phyloP scores from a whole-genome alignment of 1,140 invertebrate genomes.

The fruit fly (Drosophila melanogaster) region Release_6_plus_ISO1_MT NT_037436.4:7202001-7202500 shows the following conservation, averaged over 20 bases:
- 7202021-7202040: constrained; percentile 68
- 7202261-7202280: constrained; percentile 37
- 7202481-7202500: no score
- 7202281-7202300: constrained; percentile 19
- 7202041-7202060: constrained; percentile 70
- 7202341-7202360: constrained; percentile 16
- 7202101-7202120: constrained; percentile 82
- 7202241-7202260: constrained; percentile 69
- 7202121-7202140: constrained; percentile 76
- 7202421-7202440: neutral
- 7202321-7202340: neutral
- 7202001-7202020: constrained; percentile 75
- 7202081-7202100: constrained; percentile 31
- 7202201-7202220: constrained; percentile 79
- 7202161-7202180: constrained; percentile 5
- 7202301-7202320: constrained; percentile 26
- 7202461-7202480: no score
- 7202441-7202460: neutral
- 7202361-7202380: constrained; percentile 39
- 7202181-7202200: constrained; percentile 11
- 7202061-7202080: neutral
- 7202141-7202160: constrained; percentile 60
- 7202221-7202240: constrained; percentile 80
- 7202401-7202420: neutral
- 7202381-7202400: neutral